Evolutionary conservation across 1,140 invertebrate genomes (phyloP), one percentile per base, ranked within the genome.

Genomic region (Cyphomyrmex costatus): DNA sequence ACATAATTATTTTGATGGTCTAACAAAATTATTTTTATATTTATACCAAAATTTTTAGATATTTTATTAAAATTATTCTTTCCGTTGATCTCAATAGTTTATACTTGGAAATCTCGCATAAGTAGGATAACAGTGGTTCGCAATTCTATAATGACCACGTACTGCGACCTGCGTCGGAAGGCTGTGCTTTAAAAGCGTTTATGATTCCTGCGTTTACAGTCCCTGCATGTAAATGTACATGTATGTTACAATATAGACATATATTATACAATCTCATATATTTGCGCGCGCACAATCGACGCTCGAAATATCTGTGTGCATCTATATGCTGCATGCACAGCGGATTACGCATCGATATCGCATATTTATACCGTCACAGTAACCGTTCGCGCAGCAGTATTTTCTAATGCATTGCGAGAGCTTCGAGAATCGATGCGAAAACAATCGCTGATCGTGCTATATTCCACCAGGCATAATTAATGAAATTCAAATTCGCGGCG

Each of bases 401-500:
- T 88, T 88, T 87, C 71, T 88, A 76, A 87, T 61, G 63, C 71
- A 24, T 61, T n/a, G 14, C 3, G 4, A n/a, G 42, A 68, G 56
- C 58, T 76, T 88, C 49, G 61, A 73, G 56, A 73, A 36, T 78
- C n/a, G 49, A 77, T 65, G 74, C 56, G 61, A 85, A 89, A 87
- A 80, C 66, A 46, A 61, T 61, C 60, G 71, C 36, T 76, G 70
- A 66, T 71, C 56, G 76, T 7, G 42, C 73, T 58, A 56, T 71
- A 61, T 68, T 60, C 85, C 36, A 53, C 42, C 65, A 65, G 60
- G 56, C 63, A 85, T 90, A 90, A 88, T 89, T 89, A 88, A 80
- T 80, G 79, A 66, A 87, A 90, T 78, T 80, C 85, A 89, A 74
- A 87, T 89, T 71, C 68, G 33, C 16, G 46, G n/a, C 6, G n/a